A percentile compares a stretch with the other conserved stretches of the same genome.
Conservation (phyloP, 1,140 invertebrate genomes). For the Penaeus japonicus region DNA sequence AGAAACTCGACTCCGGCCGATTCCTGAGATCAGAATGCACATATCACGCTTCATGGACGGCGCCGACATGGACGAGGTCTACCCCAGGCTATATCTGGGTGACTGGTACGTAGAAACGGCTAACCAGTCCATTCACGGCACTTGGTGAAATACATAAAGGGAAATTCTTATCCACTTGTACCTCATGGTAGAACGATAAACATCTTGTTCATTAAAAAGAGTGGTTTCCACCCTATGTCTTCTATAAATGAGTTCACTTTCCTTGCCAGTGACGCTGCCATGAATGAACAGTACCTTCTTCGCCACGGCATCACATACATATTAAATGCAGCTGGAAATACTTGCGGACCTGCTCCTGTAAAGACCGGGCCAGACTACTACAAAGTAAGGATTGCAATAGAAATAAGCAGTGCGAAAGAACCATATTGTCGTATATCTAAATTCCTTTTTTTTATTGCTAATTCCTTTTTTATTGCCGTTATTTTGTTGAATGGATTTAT, state of each 20-base stretch:
- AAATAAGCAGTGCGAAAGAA: too few relatives aligned
- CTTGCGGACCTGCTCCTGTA: constrained; percentile 47
- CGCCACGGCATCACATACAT: constrained; percentile 85
- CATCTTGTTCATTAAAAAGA: too few relatives aligned
- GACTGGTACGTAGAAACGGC: constrained; percentile 71
- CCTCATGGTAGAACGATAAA: too few relatives aligned
- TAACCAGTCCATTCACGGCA: too few relatives aligned
- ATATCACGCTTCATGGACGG: constrained; percentile 58
- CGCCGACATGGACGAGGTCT: constrained; percentile 74
- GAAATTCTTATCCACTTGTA: too few relatives aligned
- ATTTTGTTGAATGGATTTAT: too few relatives aligned
- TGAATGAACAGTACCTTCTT: constrained; percentile 77
- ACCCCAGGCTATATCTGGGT: constrained; percentile 72
- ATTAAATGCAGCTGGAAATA: constrained; percentile 79
- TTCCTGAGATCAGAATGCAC: constrained; percentile 53
- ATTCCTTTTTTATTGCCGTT: too few relatives aligned
- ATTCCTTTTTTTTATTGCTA: too few relatives aligned
- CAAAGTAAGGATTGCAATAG: constrained; percentile 8
- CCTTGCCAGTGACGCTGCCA: constrained; percentile 74
- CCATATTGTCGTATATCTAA: too few relatives aligned
- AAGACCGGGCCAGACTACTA: constrained; percentile 57
- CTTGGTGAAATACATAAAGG: too few relatives aligned
- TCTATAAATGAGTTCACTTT: too few relatives aligned
- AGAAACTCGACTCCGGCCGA: constrained; percentile 49
- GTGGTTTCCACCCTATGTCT: too few relatives aligned